Conservation (phyloP, 92 coral and sea anemone genomes). For the Epizoanthus illoricatus region DNA sequence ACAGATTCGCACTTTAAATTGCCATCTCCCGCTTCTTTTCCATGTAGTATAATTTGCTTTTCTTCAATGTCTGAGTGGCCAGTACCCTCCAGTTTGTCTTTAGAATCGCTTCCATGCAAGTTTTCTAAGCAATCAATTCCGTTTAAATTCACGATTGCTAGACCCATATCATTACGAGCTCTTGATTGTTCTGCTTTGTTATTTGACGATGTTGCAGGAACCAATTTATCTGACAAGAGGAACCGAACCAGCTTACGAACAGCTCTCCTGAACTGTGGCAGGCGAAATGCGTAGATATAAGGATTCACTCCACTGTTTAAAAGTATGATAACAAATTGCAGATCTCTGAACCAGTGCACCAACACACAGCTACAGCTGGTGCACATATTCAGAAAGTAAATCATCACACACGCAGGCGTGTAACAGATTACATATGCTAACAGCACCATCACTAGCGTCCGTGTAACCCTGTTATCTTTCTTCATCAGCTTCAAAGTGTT, state of each 20-base stretch:
- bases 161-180: no score
- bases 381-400: slow-evolving; percentile 71
- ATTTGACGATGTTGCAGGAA: no score
- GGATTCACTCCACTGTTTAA: slow-evolving; percentile 71
- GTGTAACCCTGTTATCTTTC: slow-evolving; percentile 3
- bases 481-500: neutral
- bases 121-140: no score
- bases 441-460: slow-evolving; percentile 47
- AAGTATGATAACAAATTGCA: slow-evolving; percentile 60
- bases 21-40: no score
- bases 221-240: neutral
- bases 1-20: no score
- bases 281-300: slow-evolving; percentile 71
- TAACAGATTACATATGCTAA: slow-evolving; percentile 62
- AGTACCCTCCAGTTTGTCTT: no score
- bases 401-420: slow-evolving; percentile 67
- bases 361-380: slow-evolving; percentile 59
- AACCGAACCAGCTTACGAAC: slow-evolving; percentile 13
- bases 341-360: slow-evolving; percentile 79
- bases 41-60: no score
- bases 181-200: no score
- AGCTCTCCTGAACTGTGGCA: slow-evolving; percentile 64
- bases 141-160: no score
- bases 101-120: no score
- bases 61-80: no score